These are phyloP conservation scores for Drosophila aldrichi DNA, from an alignment of 2,888 invertebrate species.

Conservation along the genomic window DNA sequence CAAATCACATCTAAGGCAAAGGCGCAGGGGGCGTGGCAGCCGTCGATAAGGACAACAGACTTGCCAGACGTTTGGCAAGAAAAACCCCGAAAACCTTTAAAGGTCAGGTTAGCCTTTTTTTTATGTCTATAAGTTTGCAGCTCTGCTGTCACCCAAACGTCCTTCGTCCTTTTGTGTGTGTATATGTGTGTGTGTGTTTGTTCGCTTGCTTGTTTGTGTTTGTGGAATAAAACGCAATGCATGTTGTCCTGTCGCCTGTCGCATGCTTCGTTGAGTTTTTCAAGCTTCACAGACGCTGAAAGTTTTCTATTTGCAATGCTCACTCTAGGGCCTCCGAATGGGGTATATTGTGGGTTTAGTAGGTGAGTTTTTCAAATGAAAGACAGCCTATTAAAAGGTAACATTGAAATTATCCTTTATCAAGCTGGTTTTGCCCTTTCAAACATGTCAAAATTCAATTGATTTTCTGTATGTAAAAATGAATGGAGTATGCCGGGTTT, in stretches of 20 bases:
- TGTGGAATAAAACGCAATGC: slow-evolving; percentile 66
- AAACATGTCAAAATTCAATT: neutral
- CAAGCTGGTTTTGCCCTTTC: neutral
- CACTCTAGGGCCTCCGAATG: neutral
- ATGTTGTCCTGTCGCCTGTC: slow-evolving; percentile 75
- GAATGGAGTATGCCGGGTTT: neutral
- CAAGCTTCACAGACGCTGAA: slow-evolving; percentile 39
- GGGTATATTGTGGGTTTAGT: slow-evolving; percentile 25
- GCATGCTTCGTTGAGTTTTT: slow-evolving; percentile 63
- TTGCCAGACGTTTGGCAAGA: slow-evolving; percentile 32
- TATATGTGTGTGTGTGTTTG: neutral
- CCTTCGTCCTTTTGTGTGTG: neutral
- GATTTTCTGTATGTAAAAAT: neutral
- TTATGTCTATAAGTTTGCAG: slow-evolving; percentile 24
- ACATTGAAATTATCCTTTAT: slow-evolving; percentile 2
- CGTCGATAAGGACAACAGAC: slow-evolving; percentile 16
- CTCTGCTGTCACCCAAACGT: neutral
- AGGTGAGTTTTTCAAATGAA: neutral
- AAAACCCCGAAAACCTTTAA: slow-evolving; percentile 11
- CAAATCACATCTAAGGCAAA: slow-evolving; percentile 26
- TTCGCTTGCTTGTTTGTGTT: neutral
- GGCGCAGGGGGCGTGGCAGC: slow-evolving; percentile 1
- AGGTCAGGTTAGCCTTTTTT: slow-evolving; percentile 54
- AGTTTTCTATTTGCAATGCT: slow-evolving; percentile 28
- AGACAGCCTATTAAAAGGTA: neutral